These are phyloP conservation scores for Chionodraco myersi DNA, from an alignment of 2,113 vertebrate genomes.

Conservation along the genomic window DNA sequence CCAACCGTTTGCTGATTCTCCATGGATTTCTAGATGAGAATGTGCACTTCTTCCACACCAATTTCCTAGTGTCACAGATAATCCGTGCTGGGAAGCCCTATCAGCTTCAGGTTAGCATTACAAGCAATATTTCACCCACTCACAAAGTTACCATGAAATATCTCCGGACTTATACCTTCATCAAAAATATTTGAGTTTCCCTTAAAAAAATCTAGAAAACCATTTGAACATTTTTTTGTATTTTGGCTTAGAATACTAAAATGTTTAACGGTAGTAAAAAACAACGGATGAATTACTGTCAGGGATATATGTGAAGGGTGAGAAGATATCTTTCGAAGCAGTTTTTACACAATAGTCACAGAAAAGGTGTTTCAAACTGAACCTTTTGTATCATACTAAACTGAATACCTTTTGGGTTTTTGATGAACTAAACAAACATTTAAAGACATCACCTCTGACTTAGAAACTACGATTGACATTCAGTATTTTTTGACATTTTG, in stretches of 20 bases:
- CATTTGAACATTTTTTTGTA: background rate
- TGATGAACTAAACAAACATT: too few relatives aligned
- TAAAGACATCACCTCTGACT: too few relatives aligned
- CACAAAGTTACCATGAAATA: background rate
- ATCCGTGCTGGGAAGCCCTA: slow-evolving; percentile 98
- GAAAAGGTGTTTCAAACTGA: too few relatives aligned
- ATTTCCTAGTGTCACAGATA: slow-evolving; percentile 97
- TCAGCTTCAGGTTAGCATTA: slow-evolving; percentile 91
- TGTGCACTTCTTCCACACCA: slow-evolving; percentile 99
- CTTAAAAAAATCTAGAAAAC: background rate
- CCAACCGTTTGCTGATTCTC: slow-evolving; percentile 96
- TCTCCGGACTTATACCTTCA: background rate
- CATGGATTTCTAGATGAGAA: slow-evolving; percentile 99
- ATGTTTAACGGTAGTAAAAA: background rate
- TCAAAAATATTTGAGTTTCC: background rate
- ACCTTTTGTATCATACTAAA: too few relatives aligned
- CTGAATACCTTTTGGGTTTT: too few relatives aligned
- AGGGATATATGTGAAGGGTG: background rate
- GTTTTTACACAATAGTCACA: background rate
- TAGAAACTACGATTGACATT: too few relatives aligned
- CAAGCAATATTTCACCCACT: background rate
- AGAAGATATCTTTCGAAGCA: background rate
- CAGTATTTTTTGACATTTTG: too few relatives aligned
- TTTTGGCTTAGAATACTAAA: background rate
- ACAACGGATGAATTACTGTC: background rate